Percentiles rank a stretch among this genome's conserved stretches.
Conservation (phyloP, 2,113 vertebrate species). For the Crocuta crocuta region DNA sequence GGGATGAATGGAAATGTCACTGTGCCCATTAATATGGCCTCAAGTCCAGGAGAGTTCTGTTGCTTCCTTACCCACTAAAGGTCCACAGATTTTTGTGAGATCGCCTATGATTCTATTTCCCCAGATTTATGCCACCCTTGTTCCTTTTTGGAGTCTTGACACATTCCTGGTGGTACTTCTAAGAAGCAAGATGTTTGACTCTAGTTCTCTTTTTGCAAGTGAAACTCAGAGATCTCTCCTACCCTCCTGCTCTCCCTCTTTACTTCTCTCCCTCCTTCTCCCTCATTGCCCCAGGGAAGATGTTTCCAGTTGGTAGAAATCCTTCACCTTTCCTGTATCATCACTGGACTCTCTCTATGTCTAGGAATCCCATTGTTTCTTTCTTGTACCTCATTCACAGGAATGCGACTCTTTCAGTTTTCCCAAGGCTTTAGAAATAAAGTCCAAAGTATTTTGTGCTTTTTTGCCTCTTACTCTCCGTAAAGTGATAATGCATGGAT, state of each 20-base stretch:
- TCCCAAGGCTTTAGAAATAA: not conserved
- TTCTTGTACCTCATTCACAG: not conserved
- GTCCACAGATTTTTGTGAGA: not conserved
- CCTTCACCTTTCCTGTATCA: not conserved
- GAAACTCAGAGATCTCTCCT: not conserved
- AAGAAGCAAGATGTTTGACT: not conserved
- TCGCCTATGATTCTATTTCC: not conserved
- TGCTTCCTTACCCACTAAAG: not conserved
- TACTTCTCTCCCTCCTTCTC: not conserved
- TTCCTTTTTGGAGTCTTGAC: not conserved
- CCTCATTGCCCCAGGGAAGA: not conserved
- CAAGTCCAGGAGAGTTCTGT: not conserved
- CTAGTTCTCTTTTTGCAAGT: not conserved
- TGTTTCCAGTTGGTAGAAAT: not conserved
- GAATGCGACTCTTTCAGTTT: not conserved
- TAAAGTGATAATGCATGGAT: not conserved
- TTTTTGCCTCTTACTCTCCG: too few relatives aligned
- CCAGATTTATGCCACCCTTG: not conserved
- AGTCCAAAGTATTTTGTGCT: not conserved
- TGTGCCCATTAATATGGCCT: not conserved
- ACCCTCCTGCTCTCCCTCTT: not conserved
- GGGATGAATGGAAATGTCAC: not conserved
- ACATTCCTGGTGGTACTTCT: not conserved
- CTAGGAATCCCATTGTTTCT: not conserved
- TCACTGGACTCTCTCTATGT: not conserved